These are phyloP conservation scores for Cantharis nigra DNA, from an alignment of 2,888 invertebrate species.

Conservation along the genomic window DNA sequence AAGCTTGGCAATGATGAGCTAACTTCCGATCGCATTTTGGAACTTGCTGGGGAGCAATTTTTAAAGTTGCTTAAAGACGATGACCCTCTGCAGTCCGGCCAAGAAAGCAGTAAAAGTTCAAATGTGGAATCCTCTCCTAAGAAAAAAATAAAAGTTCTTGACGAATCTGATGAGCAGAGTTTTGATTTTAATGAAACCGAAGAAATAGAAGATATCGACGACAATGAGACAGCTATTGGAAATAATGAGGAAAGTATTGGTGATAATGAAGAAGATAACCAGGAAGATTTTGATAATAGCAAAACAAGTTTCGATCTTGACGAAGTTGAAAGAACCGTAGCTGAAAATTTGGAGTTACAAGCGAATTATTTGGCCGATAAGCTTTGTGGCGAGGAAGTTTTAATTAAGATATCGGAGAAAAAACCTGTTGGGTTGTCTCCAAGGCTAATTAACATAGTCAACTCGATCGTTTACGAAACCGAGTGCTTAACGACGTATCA, in stretches of 20 bases:
- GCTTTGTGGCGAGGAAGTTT: not conserved
- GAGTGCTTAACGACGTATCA: not conserved
- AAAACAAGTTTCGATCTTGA: not conserved
- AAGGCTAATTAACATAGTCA: slow-evolving; percentile 27
- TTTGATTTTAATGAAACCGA: not conserved
- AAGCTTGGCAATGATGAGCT: slow-evolving; percentile 4
- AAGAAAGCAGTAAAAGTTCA: not conserved
- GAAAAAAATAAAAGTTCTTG: not conserved
- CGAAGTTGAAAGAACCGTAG: not conserved
- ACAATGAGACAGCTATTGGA: not conserved
- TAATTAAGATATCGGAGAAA: not conserved
- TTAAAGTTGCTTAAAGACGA: slow-evolving; percentile 5
- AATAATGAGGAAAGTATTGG: not conserved
- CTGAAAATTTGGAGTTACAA: not conserved
- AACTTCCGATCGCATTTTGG: slow-evolving; percentile 34
- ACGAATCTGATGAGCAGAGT: not conserved
- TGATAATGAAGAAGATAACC: not conserved
- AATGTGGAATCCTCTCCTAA: not conserved
- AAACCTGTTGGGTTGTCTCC: slow-evolving; percentile 17
- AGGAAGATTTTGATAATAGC: not conserved
- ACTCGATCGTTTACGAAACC: slow-evolving; percentile 18
- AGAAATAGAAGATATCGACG: not conserved
- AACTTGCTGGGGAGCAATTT: slow-evolving; percentile 40
- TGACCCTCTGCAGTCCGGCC: not conserved
- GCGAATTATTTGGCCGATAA: not conserved